Evolutionary conservation across 2,113 vertebrate genomes (phyloP), one percentile per base, ranked within the genome.

Genomic region (Bambusicola thoracicus): DNA sequence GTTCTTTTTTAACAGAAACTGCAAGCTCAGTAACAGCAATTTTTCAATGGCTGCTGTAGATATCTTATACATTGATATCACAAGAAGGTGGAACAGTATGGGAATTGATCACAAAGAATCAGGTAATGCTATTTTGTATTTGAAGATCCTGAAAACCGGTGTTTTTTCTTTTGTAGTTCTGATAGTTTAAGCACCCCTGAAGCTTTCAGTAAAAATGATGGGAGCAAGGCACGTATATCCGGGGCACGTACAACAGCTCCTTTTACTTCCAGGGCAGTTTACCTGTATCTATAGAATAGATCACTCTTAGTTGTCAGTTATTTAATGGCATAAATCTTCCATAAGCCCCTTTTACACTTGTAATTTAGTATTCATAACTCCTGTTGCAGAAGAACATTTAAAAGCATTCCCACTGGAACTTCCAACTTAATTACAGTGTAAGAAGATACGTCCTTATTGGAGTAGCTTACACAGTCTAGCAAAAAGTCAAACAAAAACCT

Each of bases 51-150:
- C 99, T 1, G 97, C 99, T 1, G 98, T 98, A 46, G 99, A 99
- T 94, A 99, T 99, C 94, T 98, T 99, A 2, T 99, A 99, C 95
- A 99, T 99, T 7, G 99, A 99, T 96, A 99, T 99, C 96, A 99
- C 98, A 2, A 98, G 99, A n/a, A 98, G 98, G 19, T 99, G 99
- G 98, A 98, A 98, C 41, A 97, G 98, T 48, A 36, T 97, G 41
- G 77, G 89, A 20, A 48, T 98, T 3, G 99, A 99, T 79, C 98
- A 98, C 58, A 98, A 97, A 87, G 99, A 99, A 92, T 98, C 99
- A 97, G 99, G 99, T 99, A 98, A 97, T 43, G 2, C 48, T 58
- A 2, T 41, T 89, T 53, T 80, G 25, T 77, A 22, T 62, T 56
- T 40, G n/a, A 65, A 78, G 43, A 29, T 11, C 7, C 1, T 20